Base-by-base conservation (phyloP, 2,113 vertebrate genomes). In the Climacteris rufus region DNA sequence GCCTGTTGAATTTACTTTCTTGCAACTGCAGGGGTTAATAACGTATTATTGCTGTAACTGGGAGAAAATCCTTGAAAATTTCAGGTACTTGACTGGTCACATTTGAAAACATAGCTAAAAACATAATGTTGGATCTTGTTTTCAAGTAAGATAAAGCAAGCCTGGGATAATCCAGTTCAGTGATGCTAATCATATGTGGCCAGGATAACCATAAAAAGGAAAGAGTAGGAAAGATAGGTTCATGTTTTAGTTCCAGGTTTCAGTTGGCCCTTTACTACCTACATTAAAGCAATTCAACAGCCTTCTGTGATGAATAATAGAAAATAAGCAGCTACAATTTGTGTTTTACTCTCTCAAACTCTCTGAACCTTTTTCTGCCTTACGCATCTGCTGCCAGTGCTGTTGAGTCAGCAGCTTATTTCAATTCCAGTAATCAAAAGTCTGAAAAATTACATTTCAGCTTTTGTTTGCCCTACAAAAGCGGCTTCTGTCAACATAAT, bases 341-440 rank as follows among this genome's bases (percentile, higher is more conserved):
- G n/a, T 70, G 9, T 80, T 92, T 92, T 86, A 74, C 42, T 77
- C 39, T 57, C 44, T 94, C 63, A 90, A 59, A 69, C 42, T 72
- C 89, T 40, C 71, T 63, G 63, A 90, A 95, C 39, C 21, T 96
- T 90, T 84, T 96, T 80, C 63, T 94, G 44, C 65, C 74, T 66
- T 92, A 28, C 0, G 2, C 87, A 95, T 97, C 95, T 96, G 85
- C 79, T 88, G 68, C 50, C 75, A 86, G 54, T 81, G 87, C 68
- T 95, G 59, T 94, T 70, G 82, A 95, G 60, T 96, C 93, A 96
- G 93, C 95, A 94, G 71, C 72, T 90, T 90, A 76, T 92, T 91
- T 96, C 79, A 90, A 66, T 74, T 95, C 75, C 66, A 75, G 82
- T 93, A 77, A 93, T 93, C 75, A 93, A 83, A 96, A 94, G 71